Base-by-base conservation (phyloP, 2,797 vertebrate species). In the Pseudomugil gertrudae region DNA sequence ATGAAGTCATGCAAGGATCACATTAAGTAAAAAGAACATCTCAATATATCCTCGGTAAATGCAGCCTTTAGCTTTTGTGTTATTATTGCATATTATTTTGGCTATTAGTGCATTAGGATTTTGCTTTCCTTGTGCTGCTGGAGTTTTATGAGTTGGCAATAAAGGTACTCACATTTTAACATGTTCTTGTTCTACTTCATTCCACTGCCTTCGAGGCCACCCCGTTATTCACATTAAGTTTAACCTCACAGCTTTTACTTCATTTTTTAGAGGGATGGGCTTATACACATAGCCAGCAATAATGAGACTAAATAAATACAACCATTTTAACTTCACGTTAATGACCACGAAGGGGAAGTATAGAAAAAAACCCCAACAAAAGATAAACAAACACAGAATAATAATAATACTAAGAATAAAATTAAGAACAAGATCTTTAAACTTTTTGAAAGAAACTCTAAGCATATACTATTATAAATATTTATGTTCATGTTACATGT, bases 1-100 rank as follows among this genome's bases (percentile, higher is more conserved):
- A 86, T 29, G 19, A 63, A 29, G 53, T 73, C 89, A 89, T 89
- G 88, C 86, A 84, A 72, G 21, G 53, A 38, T 72, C 57, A 72
- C 77, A 76, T 85, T 76, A 67, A 51, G 63, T 77, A 80, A 70
- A 71, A 62, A 68, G 40, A n/a, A n/a, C n/a, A n/a, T 73, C 63
- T 69, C 57, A 83, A 72, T 74, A 54, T 57, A 57, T 55, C 60
- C 5, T 48, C 59, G 50, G 75, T 70, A 53, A 71, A 81, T 69
- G 64, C 63, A 69, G 56, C 64, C 72, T 73, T 84, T 45, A 84
- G 69, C 60, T 70, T 80, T 47, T 67, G 38, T 74, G 45, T 66
- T n/a, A n/a, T n/a, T n/a, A n/a, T 48, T 59, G 6, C 40, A 63
- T 63, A 51, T 53, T 35, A 55, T 59, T 73, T 72, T 74, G 64